These are phyloP conservation scores for Chaenodraco wilsoni DNA, from an alignment of 2,797 vertebrate species.

Conservation along the genomic window DNA sequence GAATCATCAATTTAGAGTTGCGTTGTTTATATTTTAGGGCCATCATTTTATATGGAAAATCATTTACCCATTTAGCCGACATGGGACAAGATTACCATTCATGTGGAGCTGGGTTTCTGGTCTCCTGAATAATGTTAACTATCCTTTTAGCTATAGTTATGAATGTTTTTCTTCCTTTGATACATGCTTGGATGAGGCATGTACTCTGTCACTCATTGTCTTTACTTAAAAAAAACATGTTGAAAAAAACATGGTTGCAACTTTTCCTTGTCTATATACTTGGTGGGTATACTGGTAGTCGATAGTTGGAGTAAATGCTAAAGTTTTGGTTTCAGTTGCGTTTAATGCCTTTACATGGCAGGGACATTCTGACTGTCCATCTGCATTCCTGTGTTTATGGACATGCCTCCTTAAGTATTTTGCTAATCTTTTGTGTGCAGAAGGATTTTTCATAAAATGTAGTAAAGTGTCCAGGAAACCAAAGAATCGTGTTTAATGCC, in stretches of 20 bases:
- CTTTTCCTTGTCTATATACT: not conserved
- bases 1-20: too few species aligned
- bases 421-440: not conserved
- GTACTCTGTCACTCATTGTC: not conserved
- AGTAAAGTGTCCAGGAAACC: not conserved
- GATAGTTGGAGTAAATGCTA: not conserved
- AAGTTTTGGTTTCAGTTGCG: not conserved
- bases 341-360: not conserved
- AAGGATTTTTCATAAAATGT: conserved; percentile 8
- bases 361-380: not conserved
- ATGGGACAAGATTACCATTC: not conserved
- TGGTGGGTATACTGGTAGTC: not conserved
- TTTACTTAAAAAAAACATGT: too few species aligned
- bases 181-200: too few species aligned
- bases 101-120: not conserved
- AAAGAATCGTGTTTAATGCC: conserved; percentile 9
- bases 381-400: not conserved
- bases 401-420: not conserved
- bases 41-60: too few species aligned
- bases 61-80: too few species aligned
- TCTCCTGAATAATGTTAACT: not conserved
- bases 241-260: not conserved
- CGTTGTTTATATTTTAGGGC: too few species aligned
- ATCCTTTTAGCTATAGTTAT: not conserved
- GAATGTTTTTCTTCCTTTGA: not conserved